Base-by-base conservation (phyloP, 2,797 vertebrate genomes). In the Poeciliopsis paucimaculata region DNA sequence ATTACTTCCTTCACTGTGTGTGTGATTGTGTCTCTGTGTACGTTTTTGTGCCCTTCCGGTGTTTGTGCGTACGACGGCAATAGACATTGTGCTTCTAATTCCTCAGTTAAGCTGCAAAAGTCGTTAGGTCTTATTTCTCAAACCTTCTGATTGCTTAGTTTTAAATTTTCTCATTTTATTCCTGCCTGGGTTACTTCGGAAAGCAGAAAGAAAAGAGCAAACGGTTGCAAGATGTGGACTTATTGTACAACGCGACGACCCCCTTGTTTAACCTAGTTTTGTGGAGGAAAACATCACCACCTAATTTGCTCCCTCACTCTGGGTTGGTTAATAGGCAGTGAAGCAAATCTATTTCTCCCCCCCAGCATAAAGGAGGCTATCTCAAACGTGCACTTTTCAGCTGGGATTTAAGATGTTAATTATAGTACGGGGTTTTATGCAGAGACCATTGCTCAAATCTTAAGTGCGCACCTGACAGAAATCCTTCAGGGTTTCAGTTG, bases 191-290 rank as follows among this genome's bases (percentile, higher is more conserved):
- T 84, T 94, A 87, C 90, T 93, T 93, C 91, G 60, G 16, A 62
- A 84, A 82, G 83, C 87, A 90, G 89, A 92, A 90, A 89, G 90
- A 89, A 93, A 94, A 93, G 85, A 94, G 93, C 90, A 84, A 93
- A 92, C 92, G 92, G 86, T 87, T 91, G 93, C 94, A 93, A 90
- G 87, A 93, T 90, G 85, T 84, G 84, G 6, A 81, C 89, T 92
- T 91, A 92, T 92, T 90, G 72, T 85, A 89, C 89, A 88, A 87
- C 77, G 82, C 90, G 91, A 85, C 88, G 84, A 93, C 90, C 89
- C 89, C 89, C 88, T 84, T 87, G 81, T 92, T 94, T 95, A 94
- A 93, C 94, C 92, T 88, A 94, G 84, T 93, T 94, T 92, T 91
- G 80, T 72, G 51, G 86, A 83, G 77, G 84, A 85, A 91, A 90